These are phyloP conservation scores for Watsonalla binaria DNA, from an alignment of 2,888 invertebrate species.

Conservation along the genomic window DNA sequence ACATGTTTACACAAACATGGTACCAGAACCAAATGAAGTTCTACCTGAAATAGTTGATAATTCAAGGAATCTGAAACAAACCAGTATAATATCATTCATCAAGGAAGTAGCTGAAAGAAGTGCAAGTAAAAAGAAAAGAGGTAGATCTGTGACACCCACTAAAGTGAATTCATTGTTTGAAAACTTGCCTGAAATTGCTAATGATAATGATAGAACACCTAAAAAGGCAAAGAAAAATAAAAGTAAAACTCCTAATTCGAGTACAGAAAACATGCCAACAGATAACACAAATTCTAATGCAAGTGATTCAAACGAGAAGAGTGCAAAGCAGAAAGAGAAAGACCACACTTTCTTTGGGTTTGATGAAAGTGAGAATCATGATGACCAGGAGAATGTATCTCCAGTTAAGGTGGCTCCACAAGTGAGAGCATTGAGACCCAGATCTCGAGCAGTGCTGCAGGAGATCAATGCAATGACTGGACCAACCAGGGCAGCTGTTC, in stretches of 20 bases:
- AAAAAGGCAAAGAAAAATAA: conserved; percentile 21
- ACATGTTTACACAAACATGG: conserved; percentile 66
- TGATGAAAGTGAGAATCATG: conserved; percentile 57
- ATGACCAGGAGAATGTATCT: conserved; percentile 57
- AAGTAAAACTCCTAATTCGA: conserved; percentile 9
- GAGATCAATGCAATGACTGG: conserved; percentile 35
- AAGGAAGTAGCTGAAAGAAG: conserved; percentile 57
- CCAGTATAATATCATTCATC: conserved; percentile 70
- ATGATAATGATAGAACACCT: conserved; percentile 15
- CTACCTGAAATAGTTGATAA: conserved; percentile 37
- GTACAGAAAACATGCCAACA: conserved; percentile 9
- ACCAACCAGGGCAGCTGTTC: conserved; percentile 44
- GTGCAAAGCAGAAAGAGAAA: conserved; percentile 33
- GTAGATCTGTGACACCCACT: conserved; percentile 37
- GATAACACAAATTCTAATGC: conserved; percentile 28
- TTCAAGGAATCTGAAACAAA: conserved; percentile 52
- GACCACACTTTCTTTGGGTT: conserved; percentile 66
- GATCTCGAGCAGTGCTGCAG: conserved; percentile 45
- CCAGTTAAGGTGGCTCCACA: conserved; percentile 43
- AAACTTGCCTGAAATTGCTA: conserved; percentile 18
- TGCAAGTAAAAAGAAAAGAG: conserved; percentile 50
- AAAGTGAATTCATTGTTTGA: conserved; percentile 47
- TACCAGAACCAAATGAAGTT: conserved; percentile 36
- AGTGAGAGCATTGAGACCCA: conserved; percentile 34
- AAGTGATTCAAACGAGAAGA: conserved; percentile 11